A percentile compares a stretch with the other conserved stretches of the same genome.
These are phyloP conservation scores for Cavia aperea DNA, from an alignment of 2,113 vertebrate species.

Conservation along the genomic window DNA sequence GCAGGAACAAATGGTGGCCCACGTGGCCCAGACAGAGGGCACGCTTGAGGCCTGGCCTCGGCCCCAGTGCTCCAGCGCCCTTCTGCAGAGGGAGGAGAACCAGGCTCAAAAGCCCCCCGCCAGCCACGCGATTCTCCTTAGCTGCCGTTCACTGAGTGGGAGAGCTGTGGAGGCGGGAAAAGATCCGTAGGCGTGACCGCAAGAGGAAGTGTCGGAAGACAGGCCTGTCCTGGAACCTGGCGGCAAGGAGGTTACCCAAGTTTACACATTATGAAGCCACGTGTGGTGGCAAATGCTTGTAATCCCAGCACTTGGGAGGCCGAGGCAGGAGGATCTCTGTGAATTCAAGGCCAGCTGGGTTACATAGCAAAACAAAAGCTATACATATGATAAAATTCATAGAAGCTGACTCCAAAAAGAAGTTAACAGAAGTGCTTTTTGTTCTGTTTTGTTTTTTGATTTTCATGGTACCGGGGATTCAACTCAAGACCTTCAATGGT, in stretches of 20 bases:
- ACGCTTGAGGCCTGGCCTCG: no score
- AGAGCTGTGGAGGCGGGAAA: neutral
- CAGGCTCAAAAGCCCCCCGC: no score
- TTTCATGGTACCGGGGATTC: neutral
- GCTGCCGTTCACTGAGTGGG: neutral
- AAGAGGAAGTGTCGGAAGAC: neutral
- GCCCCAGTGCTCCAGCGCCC: no score
- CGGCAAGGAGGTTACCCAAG: neutral
- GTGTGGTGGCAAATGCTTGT: neutral
- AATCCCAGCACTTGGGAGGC: neutral
- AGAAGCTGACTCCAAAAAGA: neutral
- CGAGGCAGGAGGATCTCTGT: neutral
- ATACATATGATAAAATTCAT: neutral
- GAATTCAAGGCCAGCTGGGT: neutral
- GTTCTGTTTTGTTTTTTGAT: neutral
- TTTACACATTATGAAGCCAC: neutral
- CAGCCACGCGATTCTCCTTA: no score
- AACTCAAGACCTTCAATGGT: neutral
- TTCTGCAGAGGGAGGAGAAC: no score
- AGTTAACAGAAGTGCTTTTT: neutral
- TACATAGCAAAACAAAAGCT: neutral
- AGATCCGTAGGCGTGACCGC: neutral
- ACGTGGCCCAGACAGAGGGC: no score
- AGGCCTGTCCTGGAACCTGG: neutral
- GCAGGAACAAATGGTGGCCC: neutral